Evolutionary conservation across 2,888 invertebrate genomes (phyloP), one percentile per base, ranked within the genome.

Genomic region (Zhengitettix transpicula): DNA sequence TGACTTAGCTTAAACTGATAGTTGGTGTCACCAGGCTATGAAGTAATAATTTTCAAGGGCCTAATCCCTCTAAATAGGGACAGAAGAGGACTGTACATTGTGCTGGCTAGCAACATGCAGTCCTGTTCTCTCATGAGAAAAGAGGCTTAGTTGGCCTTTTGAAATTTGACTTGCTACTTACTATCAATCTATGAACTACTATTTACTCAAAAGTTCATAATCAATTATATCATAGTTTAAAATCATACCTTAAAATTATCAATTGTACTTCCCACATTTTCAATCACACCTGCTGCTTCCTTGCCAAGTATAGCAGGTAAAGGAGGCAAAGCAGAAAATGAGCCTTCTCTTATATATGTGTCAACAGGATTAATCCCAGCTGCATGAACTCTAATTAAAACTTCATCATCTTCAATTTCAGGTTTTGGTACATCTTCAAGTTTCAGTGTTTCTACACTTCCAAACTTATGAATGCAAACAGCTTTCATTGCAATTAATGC

Each of bases 341-440:
- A 67, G n/a, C 80, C 80, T 47, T 71, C 66, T 41, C 79, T 69
- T 55, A 79, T 75, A 66, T 80, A 80, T 0, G 79, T 78, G 62
- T 81, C 81, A 5, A 80, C 78, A 8, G 80, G 81, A 65, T 81
- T 81, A 1, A 81, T 72, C 16, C 79, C 80, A 55, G 76, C 71
- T 7, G 74, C 71, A 41, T 68, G 64, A 1, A 80, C 73, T 63
- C 73, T 70, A 10, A 80, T 71, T 64, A 80, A 67, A 14, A 80
- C 71, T 77, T 79, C 63, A n/a, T 56, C 47, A 1, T 62, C 52
- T n/a, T 40, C 58, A 14, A 58, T 40, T 3, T 53, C 42, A 41
- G 63, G 63, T 44, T 62, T 53, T 9, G 60, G 59, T 40, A 59
- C 47, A 44, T 54, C 51, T 44, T 72, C 70, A n/a, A 75, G 56